phyloP scores from a whole-genome alignment of 2,113 vertebrate genomes.

The Rattus norvegicus region GRCr8 NC_086034.1:47080001-47080500 shows the following conservation, averaged over 20 bases:
- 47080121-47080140: constrained; percentile 13
- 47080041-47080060: constrained; percentile 10
- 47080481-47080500: neutral
- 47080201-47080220: neutral
- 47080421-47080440: neutral
- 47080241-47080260: neutral
- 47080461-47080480: neutral
- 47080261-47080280: neutral
- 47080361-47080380: neutral
- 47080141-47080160: neutral
- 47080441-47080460: neutral
- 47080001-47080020: neutral
- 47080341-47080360: neutral
- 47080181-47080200: constrained; percentile 34
- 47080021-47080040: neutral
- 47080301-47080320: neutral
- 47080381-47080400: neutral
- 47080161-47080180: neutral
- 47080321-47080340: neutral
- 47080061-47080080: neutral
- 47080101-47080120: neutral
- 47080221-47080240: neutral
- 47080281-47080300: neutral
- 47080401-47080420: neutral
- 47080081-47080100: neutral